A percentile compares a stretch with the other conserved stretches of the same genome.
Evolutionary conservation across 2,888 invertebrate species (phyloP).

Genomic region (Dynastes maya): DNA sequence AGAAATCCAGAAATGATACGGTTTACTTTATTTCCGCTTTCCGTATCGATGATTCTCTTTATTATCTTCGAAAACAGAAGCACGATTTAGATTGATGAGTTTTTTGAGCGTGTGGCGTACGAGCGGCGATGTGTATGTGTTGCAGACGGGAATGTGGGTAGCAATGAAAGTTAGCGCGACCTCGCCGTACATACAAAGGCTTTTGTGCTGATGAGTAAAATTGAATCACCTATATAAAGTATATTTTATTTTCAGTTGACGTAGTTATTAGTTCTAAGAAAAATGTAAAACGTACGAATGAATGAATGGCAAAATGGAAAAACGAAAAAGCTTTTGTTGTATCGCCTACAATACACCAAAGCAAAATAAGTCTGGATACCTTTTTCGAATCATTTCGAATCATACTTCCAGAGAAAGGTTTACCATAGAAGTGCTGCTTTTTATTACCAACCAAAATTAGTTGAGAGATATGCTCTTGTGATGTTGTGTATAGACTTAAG

Average conservation of each 20-base stretch:
- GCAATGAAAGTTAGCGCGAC: conserved; percentile 26
- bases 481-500: no score
- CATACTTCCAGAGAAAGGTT: no score
- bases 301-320: no score
- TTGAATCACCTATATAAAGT: conserved; percentile 22
- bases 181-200: conserved; percentile 23
- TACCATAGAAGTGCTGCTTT: no score
- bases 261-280: not conserved
- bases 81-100: conserved; percentile 36
- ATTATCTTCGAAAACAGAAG: conserved; percentile 44
- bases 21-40: conserved; percentile 42
- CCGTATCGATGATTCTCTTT: conserved; percentile 40
- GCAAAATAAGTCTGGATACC: no score
- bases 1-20: conserved; percentile 39
- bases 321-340: no score
- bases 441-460: no score
- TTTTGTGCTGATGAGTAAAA: conserved; percentile 37
- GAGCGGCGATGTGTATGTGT: conserved; percentile 15
- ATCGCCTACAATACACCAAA: no score
- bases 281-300: not conserved
- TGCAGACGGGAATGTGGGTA: conserved; percentile 2
- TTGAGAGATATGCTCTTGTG: no score
- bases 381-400: no score
- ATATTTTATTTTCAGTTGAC: conserved; percentile 9
- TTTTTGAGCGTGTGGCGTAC: conserved; percentile 21